A percentile compares a stretch with the other conserved stretches of the same genome.
phyloP scores from a whole-genome alignment of 2,113 vertebrate species.

The Bombycilla garrulus region DNA sequence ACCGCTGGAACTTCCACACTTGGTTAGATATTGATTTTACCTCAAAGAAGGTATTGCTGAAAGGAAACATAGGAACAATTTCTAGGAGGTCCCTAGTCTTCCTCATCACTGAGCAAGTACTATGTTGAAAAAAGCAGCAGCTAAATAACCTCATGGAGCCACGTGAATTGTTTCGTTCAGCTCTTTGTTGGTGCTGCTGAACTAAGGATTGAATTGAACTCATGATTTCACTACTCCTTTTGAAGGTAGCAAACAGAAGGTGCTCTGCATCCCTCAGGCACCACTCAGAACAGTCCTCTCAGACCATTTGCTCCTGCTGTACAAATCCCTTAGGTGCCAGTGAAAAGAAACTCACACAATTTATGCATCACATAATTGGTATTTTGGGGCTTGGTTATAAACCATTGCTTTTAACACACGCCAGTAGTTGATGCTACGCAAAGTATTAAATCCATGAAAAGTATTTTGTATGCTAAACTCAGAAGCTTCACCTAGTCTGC shows the following conservation, averaged over 20 bases:
- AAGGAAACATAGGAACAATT: not conserved
- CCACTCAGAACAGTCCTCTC: not conserved
- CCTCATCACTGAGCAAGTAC: not conserved
- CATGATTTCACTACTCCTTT: not conserved
- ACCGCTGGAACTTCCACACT: conserved; percentile 98
- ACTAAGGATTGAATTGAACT: not conserved
- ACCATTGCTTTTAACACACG: not conserved
- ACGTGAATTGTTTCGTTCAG: not conserved
- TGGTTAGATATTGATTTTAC: conserved; percentile 99
- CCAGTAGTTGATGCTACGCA: not conserved
- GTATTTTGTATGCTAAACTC: conserved; percentile 32
- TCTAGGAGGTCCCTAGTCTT: not conserved
- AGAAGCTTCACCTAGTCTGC: conserved; percentile 2
- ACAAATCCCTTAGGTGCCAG: not conserved
- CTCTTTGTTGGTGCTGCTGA: not conserved
- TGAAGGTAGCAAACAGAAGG: not conserved
- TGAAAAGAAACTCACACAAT: not conserved
- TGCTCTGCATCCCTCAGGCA: not conserved
- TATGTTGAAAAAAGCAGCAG: not conserved
- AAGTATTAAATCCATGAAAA: conserved; percentile 4
- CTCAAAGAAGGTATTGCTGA: conserved; percentile 97
- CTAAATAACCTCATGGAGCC: not conserved
- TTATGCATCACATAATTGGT: not conserved
- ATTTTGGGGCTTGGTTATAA: not conserved
- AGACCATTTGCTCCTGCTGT: not conserved